Base-by-base conservation (phyloP, 2,797 vertebrate genomes). In the Gorsachius magnificus region DNA sequence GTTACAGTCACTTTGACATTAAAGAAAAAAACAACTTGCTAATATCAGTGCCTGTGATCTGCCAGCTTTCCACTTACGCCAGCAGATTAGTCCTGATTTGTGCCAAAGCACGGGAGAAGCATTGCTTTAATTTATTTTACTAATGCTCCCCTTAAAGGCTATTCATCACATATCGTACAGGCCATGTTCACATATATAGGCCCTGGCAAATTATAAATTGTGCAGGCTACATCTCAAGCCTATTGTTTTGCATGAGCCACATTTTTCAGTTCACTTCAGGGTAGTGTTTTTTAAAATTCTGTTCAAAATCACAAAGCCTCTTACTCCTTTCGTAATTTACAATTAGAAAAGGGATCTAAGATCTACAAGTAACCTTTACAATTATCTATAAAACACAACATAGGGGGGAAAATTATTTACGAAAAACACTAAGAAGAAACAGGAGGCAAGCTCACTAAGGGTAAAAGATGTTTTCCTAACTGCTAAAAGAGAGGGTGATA, bases 391-490 rank as follows among this genome's bases (percentile, higher is more conserved):
- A 88, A 76, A 22, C 21, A 74, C 3, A 51, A 6, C 11, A 18
- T 2, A 6, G 12, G 2, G 5, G 5, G 0, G 1, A 2, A 13
- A 22, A 56, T 19, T 35, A 22, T 66, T 76, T 17, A 0, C 0
- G 16, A 51, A 66, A 87, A 75, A 11, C 18, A 29, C 3, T 35
- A n/a, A 58, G 19, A 36, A 43, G 1, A 51, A 75, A 38, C 10
- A 48, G 16, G 28, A 38, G 11, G 5, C 1, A 82, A 71, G 61
- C 22, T 58, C 29, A 45, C 5, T 38, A 36, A 28, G 24, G n/a
- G 5, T 36, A 48, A 35, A 77, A 72, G 9, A 25, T 5, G 2
- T 25, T 69, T 79, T 72, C 14, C 9, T 64, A 38, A 53, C 7
- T 57, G 17, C 20, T 57, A 46, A 69, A 77, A 45, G 38, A 48